A percentile compares a stretch with the other conserved stretches of the same genome.
These are phyloP conservation scores for Isoperla grammatica DNA, from an alignment of 2,888 invertebrate species.

Conservation along the genomic window DNA sequence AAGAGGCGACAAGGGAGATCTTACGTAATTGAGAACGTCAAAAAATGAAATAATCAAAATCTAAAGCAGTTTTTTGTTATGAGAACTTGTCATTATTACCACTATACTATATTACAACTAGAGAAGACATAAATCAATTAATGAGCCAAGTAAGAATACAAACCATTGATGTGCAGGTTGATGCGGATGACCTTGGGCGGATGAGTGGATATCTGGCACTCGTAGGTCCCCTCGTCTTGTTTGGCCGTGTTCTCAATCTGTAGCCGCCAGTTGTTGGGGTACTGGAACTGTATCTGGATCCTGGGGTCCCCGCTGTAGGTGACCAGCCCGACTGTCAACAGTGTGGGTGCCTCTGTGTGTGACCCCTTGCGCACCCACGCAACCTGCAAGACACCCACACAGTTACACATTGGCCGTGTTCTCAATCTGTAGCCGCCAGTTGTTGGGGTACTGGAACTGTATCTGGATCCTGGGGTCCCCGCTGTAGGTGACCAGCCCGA, in stretches of 20 bases:
- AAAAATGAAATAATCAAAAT: too few relatives aligned
- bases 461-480: slow-evolving; percentile 43
- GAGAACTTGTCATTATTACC: too few relatives aligned
- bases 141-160: slow-evolving; percentile 9
- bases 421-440: slow-evolving; percentile 52
- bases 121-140: too few relatives aligned
- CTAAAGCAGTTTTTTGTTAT: too few relatives aligned
- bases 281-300: slow-evolving; percentile 48
- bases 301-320: slow-evolving; percentile 53
- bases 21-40: too few relatives aligned
- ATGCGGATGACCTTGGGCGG: slow-evolving; percentile 50
- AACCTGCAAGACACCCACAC: too few relatives aligned
- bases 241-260: slow-evolving; percentile 48
- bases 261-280: slow-evolving; percentile 53
- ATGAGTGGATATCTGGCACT: slow-evolving; percentile 52
- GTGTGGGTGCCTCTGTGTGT: slow-evolving; percentile 48
- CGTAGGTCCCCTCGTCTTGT: slow-evolving; percentile 50
- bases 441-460: slow-evolving; percentile 53
- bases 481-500: slow-evolving; percentile 61
- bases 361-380: slow-evolving; percentile 62
- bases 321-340: slow-evolving; percentile 60
- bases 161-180: slow-evolving; percentile 48
- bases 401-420: slow-evolving; percentile 48
- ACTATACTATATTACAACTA: too few relatives aligned
- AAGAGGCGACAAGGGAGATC: too few relatives aligned